Conservation (phyloP, 2,113 vertebrate species). For the Oreotrochilus melanogaster region DNA sequence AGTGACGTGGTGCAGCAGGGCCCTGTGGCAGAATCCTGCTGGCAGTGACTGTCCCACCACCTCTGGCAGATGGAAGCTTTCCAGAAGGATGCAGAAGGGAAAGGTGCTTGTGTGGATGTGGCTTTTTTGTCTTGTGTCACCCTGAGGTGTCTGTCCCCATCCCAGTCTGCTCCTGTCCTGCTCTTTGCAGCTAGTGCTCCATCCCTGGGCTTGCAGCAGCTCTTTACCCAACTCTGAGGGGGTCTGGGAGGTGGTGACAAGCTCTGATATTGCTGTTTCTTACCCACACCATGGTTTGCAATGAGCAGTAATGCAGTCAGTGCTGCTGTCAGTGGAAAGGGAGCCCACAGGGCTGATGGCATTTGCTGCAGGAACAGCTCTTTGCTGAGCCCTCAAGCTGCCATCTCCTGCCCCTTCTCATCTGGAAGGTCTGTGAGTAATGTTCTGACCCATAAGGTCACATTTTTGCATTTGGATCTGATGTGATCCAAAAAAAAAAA, state of each 20-base stretch:
- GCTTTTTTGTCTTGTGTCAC: neutral
- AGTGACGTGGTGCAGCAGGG: neutral
- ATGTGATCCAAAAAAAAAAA: neutral
- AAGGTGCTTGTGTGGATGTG: neutral
- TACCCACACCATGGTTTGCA: neutral
- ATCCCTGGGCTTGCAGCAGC: neutral
- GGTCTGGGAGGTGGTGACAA: neutral
- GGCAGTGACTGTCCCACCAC: neutral
- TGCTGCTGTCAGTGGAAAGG: neutral
- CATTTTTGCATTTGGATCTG: neutral
- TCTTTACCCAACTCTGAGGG: neutral
- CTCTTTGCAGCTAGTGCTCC: neutral
- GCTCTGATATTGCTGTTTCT: neutral
- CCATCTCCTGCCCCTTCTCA: neutral
- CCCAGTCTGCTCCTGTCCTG: neutral
- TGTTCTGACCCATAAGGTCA: slow-evolving; percentile 27
- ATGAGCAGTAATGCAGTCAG: neutral
- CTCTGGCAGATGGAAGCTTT: neutral
- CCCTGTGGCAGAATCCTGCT: neutral
- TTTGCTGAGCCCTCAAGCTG: neutral
- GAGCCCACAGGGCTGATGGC: neutral
- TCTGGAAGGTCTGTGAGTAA: neutral
- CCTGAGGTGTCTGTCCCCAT: neutral
- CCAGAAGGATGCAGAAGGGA: neutral
- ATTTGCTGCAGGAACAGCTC: slow-evolving; percentile 13